Conservation (phyloP, 2,113 vertebrate genomes). For the Eulacestoma nigropectus region DNA sequence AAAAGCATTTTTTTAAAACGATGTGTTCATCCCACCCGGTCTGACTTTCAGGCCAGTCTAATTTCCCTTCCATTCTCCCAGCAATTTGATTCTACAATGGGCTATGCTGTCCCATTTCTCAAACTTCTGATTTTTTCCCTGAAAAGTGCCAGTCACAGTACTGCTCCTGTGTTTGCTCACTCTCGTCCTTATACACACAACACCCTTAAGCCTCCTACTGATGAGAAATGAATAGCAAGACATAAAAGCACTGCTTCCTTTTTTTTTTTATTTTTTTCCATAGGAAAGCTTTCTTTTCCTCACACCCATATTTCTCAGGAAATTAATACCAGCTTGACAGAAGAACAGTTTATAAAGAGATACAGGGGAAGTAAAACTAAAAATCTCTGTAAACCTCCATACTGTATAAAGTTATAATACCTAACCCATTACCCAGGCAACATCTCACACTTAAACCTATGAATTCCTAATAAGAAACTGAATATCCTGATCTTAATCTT, state of each 20-base stretch:
- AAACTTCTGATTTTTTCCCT: neutral
- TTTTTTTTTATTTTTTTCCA: neutral
- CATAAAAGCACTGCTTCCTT: neutral
- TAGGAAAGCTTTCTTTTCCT: neutral
- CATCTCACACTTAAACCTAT: neutral
- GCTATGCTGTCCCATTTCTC: neutral
- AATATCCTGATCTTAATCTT: neutral
- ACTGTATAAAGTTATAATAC: neutral
- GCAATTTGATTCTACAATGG: neutral
- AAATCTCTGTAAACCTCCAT: neutral
- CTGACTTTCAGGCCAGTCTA: neutral
- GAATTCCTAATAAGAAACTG: neutral
- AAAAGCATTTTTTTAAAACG: neutral
- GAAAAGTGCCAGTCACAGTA: neutral
- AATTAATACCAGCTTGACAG: neutral
- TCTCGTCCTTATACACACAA: neutral
- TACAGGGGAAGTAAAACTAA: neutral
- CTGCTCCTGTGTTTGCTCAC: neutral
- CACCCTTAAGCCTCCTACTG: neutral
- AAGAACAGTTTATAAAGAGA: neutral
- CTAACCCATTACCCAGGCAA: neutral
- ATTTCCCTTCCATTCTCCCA: neutral
- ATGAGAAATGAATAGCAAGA: neutral
- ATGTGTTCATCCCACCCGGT: rapidly evolving
- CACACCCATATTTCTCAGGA: neutral